Evolutionary conservation across 2,797 vertebrate species (phyloP).

Genomic region (Lacerta bilineata): DNA sequence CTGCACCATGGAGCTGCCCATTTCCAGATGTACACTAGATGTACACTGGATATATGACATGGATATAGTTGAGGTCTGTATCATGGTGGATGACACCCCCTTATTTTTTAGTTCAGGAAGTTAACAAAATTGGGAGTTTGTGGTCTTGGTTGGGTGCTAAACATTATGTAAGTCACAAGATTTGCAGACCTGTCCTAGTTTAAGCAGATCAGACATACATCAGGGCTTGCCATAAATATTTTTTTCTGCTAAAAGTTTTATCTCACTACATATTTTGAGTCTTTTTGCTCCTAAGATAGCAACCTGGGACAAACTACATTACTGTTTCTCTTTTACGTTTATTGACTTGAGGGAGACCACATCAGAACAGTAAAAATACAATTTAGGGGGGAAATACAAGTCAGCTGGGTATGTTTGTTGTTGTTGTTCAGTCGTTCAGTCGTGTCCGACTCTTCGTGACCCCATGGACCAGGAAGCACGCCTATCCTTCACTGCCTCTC

Average conservation of each 20-base stretch:
- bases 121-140: background rate
- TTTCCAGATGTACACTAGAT: background rate
- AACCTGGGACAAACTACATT: background rate
- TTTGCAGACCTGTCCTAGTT: background rate
- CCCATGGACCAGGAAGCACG: no score
- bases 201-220: background rate
- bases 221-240: background rate
- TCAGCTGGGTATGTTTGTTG: background rate
- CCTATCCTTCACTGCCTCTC: no score
- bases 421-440: no score
- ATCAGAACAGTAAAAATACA: constrained; percentile 14
- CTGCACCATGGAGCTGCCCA: background rate
- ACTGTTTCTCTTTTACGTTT: background rate
- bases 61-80: background rate
- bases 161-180: background rate
- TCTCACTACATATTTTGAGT: background rate
- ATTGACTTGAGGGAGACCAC: constrained; percentile 3
- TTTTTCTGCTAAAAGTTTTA: background rate
- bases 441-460: no score
- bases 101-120: background rate
- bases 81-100: background rate
- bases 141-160: background rate
- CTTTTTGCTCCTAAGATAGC: background rate
- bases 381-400: constrained; percentile 25
- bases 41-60: background rate